A percentile compares a stretch with the other conserved stretches of the same genome.
These are phyloP conservation scores for Galendromus occidentalis DNA, from an alignment of 1,140 invertebrate genomes.

Conservation along the genomic window DNA sequence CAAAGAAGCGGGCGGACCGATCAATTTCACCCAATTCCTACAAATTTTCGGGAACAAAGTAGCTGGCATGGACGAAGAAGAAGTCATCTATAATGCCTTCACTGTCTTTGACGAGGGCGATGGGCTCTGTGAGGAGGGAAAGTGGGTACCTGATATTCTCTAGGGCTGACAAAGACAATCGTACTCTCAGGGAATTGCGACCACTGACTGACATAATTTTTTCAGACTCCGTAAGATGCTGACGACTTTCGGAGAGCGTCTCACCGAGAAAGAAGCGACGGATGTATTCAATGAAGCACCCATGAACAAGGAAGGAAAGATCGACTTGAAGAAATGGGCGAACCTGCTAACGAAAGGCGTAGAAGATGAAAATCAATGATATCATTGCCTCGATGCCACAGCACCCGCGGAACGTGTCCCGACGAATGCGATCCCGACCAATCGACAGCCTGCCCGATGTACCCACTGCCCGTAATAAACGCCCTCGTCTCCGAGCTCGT, in stretches of 20 bases:
- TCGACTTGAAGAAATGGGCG: slow-evolving; percentile 19
- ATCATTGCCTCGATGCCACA: no score
- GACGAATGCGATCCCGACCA: no score
- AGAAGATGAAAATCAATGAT: slow-evolving; percentile 15
- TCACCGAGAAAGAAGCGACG: slow-evolving; percentile 17
- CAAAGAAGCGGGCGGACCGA: slow-evolving; percentile 63
- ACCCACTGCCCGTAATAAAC: no score
- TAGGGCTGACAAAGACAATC: background rate
- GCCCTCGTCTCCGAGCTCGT: no score
- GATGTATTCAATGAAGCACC: slow-evolving; percentile 21
- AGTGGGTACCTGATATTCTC: slow-evolving; percentile 13
- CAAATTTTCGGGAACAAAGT: slow-evolving; percentile 74
- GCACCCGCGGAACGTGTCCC: background rate
- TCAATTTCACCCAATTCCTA: slow-evolving; percentile 85
- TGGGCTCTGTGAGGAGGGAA: slow-evolving; percentile 17
- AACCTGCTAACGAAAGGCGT: slow-evolving; percentile 16
- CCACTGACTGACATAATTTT: background rate
- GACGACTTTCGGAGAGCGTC: slow-evolving; percentile 16
- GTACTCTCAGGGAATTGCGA: background rate
- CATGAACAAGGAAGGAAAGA: slow-evolving; percentile 19
- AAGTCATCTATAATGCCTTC: slow-evolving; percentile 40
- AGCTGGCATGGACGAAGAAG: slow-evolving; percentile 41
- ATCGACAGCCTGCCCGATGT: no score
- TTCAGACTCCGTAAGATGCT: slow-evolving; percentile 17
- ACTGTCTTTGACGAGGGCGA: slow-evolving; percentile 37